A percentile compares a stretch with the other conserved stretches of the same genome.
These are phyloP conservation scores for Musca domestica DNA, from an alignment of 1,140 invertebrate species.

Conservation along the genomic window DNA sequence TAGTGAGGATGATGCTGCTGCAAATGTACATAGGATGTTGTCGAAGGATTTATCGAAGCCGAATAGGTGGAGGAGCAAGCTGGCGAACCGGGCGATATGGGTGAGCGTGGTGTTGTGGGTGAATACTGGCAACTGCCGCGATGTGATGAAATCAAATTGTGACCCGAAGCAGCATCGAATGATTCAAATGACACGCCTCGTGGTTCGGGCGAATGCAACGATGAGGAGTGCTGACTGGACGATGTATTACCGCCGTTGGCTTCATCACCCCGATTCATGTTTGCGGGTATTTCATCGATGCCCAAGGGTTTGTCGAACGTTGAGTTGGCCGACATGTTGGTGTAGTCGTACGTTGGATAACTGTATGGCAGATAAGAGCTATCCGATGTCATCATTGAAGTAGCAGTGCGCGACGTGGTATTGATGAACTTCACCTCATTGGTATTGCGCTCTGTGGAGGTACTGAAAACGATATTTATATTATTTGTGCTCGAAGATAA, in stretches of 20 bases:
- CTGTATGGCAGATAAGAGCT: constrained; percentile 43
- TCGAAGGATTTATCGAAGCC: constrained; percentile 42
- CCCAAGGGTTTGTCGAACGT: constrained; percentile 46
- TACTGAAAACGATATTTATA: constrained; percentile 46
- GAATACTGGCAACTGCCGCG: constrained; percentile 30
- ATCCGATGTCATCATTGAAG: constrained; percentile 42
- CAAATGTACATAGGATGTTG: constrained; percentile 40
- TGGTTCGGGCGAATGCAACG: constrained; percentile 36
- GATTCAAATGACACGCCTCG: constrained; percentile 39
- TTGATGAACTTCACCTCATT: constrained; percentile 53
- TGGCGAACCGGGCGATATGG: constrained; percentile 41
- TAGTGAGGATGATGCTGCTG: constrained; percentile 29
- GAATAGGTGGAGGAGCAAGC: constrained; percentile 27
- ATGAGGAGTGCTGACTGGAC: constrained; percentile 45
- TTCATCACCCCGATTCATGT: constrained; percentile 18
- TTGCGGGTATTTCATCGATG: constrained; percentile 45
- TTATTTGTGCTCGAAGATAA: constrained; percentile 51
- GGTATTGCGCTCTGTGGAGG: constrained; percentile 32
- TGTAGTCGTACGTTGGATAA: constrained; percentile 50
- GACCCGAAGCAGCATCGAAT: constrained; percentile 47
- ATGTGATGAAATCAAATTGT: constrained; percentile 40
- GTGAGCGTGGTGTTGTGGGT: constrained; percentile 23
- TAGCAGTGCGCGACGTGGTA: constrained; percentile 21
- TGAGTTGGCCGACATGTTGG: constrained; percentile 49
- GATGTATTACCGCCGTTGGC: constrained; percentile 35